Base-by-base conservation (phyloP, 2,797 vertebrate species). In the Cuniculus paca region DNA sequence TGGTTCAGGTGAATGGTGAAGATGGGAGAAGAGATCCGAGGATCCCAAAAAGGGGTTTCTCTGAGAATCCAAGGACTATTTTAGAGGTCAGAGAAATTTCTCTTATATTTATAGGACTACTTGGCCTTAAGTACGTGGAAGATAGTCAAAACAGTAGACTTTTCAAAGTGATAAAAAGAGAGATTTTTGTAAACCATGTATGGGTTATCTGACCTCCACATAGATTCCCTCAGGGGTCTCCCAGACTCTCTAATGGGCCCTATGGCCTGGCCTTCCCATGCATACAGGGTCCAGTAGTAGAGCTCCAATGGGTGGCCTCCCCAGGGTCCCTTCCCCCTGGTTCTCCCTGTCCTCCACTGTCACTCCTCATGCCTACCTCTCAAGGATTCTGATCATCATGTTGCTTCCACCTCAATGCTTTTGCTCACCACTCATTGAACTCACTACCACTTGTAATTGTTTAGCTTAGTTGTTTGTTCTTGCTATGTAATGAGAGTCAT, bases 281-380 rank as follows among this genome's bases (percentile, higher is more conserved):
- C 42, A 2, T 20, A 5, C 7, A 0, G 1, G 7, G 42, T 26
- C 24, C 2, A 22, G 1, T 4, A 28, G 11, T n/a, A 9, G 16
- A 0, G 2, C 0, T 2, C 45, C 34, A 1, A 1, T 0, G 4
- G 20, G 20, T 48, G 28, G 17, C 2, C 31, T 50, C 52, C 61
- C 17, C 2, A 7, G 0, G 36, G 34, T 16, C 5, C 31, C 7
- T 4, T 5, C 10, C 2, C 12, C 5, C 1, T 2, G 0, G 36
- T 7, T 6, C 31, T 56, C 31, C 26, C 16, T 20, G 8, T 42
- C 11, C 31, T 26, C 72, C 36, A 13, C 17, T 1, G 1, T 17
- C 54, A 6, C 6, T 19, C 16, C 13, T 56, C 54, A 4, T 1
- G 39, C 19, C 28, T 39, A 2, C 20, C 6, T 68, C 26, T 48